A percentile compares a stretch with the other conserved stretches of the same genome.
Conservation (phyloP, 2,888 invertebrate genomes). For the Neria commutata region DNA sequence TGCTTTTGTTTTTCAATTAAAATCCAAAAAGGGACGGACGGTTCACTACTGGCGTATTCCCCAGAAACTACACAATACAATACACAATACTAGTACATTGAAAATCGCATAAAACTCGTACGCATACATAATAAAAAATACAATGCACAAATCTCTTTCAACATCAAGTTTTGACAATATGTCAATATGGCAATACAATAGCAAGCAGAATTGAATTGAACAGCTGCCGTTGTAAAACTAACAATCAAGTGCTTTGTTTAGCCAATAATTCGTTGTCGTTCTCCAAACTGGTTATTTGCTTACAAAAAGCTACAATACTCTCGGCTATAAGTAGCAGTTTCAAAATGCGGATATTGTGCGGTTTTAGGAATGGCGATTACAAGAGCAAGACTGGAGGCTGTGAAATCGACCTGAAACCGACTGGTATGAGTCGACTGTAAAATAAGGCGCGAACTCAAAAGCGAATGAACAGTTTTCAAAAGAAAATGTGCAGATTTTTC, state of each 20-base stretch:
- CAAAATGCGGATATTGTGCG: background rate
- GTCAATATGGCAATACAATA: background rate
- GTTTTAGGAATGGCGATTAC: background rate
- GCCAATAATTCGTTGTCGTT: background rate
- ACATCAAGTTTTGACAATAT: background rate
- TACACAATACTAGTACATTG: no score
- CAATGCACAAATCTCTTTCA: background rate
- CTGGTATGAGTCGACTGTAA: no score
- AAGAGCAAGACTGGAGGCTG: background rate
- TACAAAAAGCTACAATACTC: background rate
- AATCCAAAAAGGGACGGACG: constrained; percentile 19
- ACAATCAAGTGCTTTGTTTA: no score
- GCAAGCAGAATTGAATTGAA: background rate
- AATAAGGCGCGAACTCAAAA: no score
- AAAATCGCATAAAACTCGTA: no score
- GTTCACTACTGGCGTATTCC: constrained; percentile 9
- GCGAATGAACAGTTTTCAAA: background rate
- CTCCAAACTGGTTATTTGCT: background rate
- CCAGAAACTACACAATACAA: constrained; percentile 15
- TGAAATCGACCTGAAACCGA: no score
- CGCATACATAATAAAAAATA: no score
- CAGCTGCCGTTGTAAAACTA: no score
- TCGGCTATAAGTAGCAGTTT: background rate
- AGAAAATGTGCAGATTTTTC: no score
- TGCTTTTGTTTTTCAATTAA: constrained; percentile 7